phyloP scores from a whole-genome alignment of 2,113 vertebrate genomes.

The Rattus norvegicus region DNA sequence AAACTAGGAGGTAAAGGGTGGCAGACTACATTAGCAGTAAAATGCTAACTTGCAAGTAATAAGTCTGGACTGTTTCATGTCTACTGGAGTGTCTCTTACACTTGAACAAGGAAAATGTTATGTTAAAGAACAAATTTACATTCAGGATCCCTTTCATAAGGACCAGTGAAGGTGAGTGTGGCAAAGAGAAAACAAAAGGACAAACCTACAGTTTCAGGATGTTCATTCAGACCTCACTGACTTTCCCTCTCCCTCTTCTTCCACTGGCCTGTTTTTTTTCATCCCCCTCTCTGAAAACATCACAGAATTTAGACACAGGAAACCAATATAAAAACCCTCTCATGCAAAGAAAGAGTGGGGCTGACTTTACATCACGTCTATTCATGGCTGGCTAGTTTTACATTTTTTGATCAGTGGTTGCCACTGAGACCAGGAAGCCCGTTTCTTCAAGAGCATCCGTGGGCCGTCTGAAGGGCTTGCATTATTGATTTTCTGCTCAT shows the following conservation, averaged over 20 bases:
- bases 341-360: constrained; percentile 85
- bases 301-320: constrained; percentile 83
- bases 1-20: constrained; percentile 79
- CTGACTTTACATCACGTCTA: constrained; percentile 92
- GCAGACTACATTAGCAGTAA: constrained; percentile 85
- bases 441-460: constrained; percentile 90
- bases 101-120: constrained; percentile 87
- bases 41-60: constrained; percentile 88
- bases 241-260: neutral
- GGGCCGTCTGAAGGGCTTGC: constrained; percentile 90
- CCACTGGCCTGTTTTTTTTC: neutral
- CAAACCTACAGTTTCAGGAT: constrained; percentile 79
- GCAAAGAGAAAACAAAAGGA: constrained; percentile 87
- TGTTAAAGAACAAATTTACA: constrained; percentile 87
- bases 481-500: constrained; percentile 94
- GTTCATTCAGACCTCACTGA: neutral
- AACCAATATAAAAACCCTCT: constrained; percentile 86
- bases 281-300: constrained; percentile 75
- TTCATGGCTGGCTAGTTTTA: constrained; percentile 93
- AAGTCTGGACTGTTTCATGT: constrained; percentile 90
- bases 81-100: constrained; percentile 83
- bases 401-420: constrained; percentile 92
- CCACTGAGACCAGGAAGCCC: constrained; percentile 89
- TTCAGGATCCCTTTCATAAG: constrained; percentile 86
- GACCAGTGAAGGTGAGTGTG: constrained; percentile 86